A percentile compares a stretch with the other conserved stretches of the same genome.
Evolutionary conservation across 2,888 invertebrate genomes (phyloP).

Genomic region (Pterostichus niger): DNA sequence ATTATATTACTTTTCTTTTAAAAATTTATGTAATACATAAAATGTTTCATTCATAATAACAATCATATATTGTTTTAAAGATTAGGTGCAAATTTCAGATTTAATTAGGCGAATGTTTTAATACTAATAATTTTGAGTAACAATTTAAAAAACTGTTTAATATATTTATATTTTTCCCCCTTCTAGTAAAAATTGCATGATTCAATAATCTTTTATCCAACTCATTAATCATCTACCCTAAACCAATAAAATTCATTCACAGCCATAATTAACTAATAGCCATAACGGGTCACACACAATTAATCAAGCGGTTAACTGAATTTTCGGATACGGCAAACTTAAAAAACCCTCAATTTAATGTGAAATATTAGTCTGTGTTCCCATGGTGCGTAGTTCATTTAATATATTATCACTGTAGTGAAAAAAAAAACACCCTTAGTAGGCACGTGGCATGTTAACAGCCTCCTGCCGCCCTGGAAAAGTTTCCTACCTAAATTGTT

Average conservation of each 20-base stretch:
- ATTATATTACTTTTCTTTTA: no score
- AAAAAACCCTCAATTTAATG: neutral
- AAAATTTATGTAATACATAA: no score
- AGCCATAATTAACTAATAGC: constrained; percentile 4
- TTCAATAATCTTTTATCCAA: neutral
- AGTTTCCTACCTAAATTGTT: no score
- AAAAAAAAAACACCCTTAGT: neutral
- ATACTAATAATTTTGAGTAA: neutral
- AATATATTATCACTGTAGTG: neutral
- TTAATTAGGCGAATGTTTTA: neutral
- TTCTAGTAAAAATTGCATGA: neutral
- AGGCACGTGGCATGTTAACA: neutral
- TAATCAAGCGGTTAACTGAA: constrained; percentile 7
- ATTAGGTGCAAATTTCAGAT: no score
- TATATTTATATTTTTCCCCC: neutral
- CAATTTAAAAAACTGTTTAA: neutral
- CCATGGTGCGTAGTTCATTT: neutral
- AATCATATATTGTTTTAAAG: no score
- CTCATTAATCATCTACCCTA: neutral
- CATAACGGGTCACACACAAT: neutral
- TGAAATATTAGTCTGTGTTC: neutral
- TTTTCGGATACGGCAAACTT: neutral
- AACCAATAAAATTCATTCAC: neutral
- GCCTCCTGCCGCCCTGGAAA: no score
- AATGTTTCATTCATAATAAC: no score